A percentile compares a stretch with the other conserved stretches of the same genome.
phyloP scores from a whole-genome alignment of 2,113 vertebrate species.

The Rhinichthys klamathensis region DNA sequence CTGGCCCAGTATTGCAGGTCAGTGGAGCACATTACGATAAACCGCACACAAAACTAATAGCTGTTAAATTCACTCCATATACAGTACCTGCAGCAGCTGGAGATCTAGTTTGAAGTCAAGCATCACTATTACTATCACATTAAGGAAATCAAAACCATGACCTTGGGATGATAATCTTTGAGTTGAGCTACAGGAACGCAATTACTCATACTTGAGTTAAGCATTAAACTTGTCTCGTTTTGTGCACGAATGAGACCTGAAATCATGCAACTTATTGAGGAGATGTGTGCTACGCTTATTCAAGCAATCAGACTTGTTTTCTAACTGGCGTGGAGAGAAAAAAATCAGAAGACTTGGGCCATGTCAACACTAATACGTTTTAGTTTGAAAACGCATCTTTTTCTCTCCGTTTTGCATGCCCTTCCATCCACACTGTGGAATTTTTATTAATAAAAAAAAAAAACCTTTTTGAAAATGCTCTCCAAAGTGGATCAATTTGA shows the following conservation, averaged over 20 bases:
- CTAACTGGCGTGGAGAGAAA: neutral
- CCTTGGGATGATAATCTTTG: too few relatives aligned
- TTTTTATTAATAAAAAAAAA: too few relatives aligned
- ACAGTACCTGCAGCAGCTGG: slow-evolving; percentile 1
- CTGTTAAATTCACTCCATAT: neutral
- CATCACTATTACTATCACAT: neutral
- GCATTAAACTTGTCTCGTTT: neutral
- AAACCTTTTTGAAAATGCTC: too few relatives aligned
- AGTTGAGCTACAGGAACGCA: neutral
- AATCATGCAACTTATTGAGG: neutral
- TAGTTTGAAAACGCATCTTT: too few relatives aligned
- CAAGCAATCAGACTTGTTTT: neutral
- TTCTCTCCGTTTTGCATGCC: too few relatives aligned
- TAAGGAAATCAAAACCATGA: neutral
- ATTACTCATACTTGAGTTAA: slow-evolving; percentile 1
- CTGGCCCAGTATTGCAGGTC: neutral
- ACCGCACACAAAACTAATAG: neutral
- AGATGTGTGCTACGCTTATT: neutral
- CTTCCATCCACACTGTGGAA: too few relatives aligned
- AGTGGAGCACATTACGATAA: slow-evolving; percentile 29
- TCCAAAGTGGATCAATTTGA: too few relatives aligned
- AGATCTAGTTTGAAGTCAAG: neutral
- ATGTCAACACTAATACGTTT: too few relatives aligned
- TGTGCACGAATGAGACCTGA: neutral
- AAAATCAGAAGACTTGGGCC: neutral